Base-by-base conservation (phyloP, 2,113 vertebrate species). In the Opisthocomus hoazin region DNA sequence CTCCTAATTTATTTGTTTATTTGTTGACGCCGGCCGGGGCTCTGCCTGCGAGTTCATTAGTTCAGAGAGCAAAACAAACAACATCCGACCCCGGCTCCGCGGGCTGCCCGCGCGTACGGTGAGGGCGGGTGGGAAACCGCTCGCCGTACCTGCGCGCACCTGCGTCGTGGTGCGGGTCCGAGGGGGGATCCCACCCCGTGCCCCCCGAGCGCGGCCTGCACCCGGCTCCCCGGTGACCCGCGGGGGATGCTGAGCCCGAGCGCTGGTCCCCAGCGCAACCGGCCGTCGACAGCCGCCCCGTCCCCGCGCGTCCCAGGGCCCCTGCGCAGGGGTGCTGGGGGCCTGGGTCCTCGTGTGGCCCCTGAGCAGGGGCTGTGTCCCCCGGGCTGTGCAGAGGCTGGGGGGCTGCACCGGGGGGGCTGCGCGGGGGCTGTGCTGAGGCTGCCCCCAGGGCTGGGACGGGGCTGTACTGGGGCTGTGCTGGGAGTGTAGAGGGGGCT, bases 11-110 rank as follows among this genome's bases (percentile, higher is more conserved):
- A 56, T 92, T 93, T 94, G 94, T 96, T 97, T 96, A 30, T 93
- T 90, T 95, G 95, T 94, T 82, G 94, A 82, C 95, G 96, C 84
- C n/a, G 94, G 92, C 78, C 92, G 0, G 46, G 71, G 93, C 89
- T 92, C 63, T 80, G 92, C 86, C 84, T 41, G 70, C 4, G 4
- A 81, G 94, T 89, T 95, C 89, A 63, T 0, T 12, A 93, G 86
- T 93, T 94, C 89, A 74, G 26, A 50, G 76, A 75, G 9, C 83
- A 87, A 94, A 94, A 74, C 76, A 89, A 92, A 94, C 39, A 95
- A 46, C 82, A 82, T 71, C 94, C 92, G 17, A 84, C 20, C 68
- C 56, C 46, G 53, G 84, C 89, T 68, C 64, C 2, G 1, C 1
- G 5, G 1, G 15, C 91, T 50, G 87, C 84, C 24, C 11, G 76